Percentiles rank a stretch among this genome's conserved stretches.
Conservation (phyloP, 2,888 invertebrate species). For the Drosophila incognita region DNA sequence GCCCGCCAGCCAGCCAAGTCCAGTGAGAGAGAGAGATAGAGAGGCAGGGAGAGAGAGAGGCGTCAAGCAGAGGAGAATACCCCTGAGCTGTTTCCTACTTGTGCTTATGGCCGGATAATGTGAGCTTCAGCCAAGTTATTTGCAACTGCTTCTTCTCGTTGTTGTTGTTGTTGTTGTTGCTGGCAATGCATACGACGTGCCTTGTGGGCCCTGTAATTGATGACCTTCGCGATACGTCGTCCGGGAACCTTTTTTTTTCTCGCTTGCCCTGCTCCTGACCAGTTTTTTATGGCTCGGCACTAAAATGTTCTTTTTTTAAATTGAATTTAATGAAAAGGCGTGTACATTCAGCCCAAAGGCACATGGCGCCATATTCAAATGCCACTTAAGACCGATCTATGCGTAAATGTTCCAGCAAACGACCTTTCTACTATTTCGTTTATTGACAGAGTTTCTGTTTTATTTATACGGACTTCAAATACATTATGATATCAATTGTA, state of each 20-base stretch:
- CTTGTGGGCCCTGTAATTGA: conserved; percentile 73
- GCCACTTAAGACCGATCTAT: conserved; percentile 58
- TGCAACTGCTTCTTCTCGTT: conserved; percentile 64
- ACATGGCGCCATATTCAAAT: conserved; percentile 72
- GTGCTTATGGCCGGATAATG: conserved; percentile 77
- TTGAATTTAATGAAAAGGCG: conserved; percentile 79
- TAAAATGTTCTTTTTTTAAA: conserved; percentile 72
- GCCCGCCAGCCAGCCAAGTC: conserved; percentile 40
- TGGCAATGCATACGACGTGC: conserved; percentile 58
- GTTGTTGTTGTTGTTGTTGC: conserved; percentile 45
- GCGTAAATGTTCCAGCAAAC: conserved; percentile 39
- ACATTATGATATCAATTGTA: neutral
- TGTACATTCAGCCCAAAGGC: conserved; percentile 54
- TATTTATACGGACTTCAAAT: neutral
- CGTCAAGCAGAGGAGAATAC: conserved; percentile 15
- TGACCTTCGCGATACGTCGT: conserved; percentile 76
- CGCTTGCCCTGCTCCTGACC: conserved; percentile 39
- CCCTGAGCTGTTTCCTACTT: conserved; percentile 70
- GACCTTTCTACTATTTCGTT: conserved; percentile 4
- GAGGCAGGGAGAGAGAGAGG: neutral
- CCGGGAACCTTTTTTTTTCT: conserved; percentile 57
- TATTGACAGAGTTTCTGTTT: neutral
- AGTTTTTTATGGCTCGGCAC: conserved; percentile 77
- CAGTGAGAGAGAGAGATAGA: neutral
- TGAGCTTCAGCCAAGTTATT: conserved; percentile 76